Base-by-base conservation (phyloP, 1,140 invertebrate species). In the Diorhabda elongata region DNA sequence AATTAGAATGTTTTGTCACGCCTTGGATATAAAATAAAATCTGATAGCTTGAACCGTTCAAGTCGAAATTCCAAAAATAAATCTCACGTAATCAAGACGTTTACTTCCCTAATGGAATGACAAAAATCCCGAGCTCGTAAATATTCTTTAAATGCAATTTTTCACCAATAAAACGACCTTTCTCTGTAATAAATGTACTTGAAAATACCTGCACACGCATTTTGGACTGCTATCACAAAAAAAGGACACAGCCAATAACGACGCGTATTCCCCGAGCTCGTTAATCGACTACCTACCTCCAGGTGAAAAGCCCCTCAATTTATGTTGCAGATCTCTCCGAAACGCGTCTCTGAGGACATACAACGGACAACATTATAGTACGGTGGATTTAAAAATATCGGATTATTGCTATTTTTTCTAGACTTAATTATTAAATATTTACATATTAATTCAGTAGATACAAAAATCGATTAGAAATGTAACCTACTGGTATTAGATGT, bases 131-230 rank as follows among this genome's bases (percentile, higher is more conserved):
- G 47, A 52, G 47, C 47, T n/a, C 6, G 2, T 8, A 52, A 52
- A 8, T 52, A 52, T n/a, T n/a, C 6, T 2, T 2, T n/a, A n/a
- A 52, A 52, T 52, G 47, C 47, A 52, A 52, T 52, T 52, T 52
- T 52, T 52, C 47, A 52, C 47, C 47, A 52, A n/a, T n/a, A n/a
- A n/a, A 52, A 52, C n/a, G 6, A n/a, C 47, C 47, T 52, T 52
- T 52, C 47, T 52, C n/a, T 52, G 6, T 52, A n/a, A 52, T 52
- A 52, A 52, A 52, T 52, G 47, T 52, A 52, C n/a, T 52, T 52
- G 47, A 52, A 52, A 52, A 52, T 52, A 52, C 47, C 47, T 52
- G 47, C 47, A 52, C 47, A 52, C 47, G 47, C 47, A 52, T 52
- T n/a, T n/a, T 52, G n/a, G 26, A 6, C n/a, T 6, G 47, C 47